Evolutionary conservation across 2,888 invertebrate species (phyloP).

Genomic region (Lasioglossum marginatum): DNA sequence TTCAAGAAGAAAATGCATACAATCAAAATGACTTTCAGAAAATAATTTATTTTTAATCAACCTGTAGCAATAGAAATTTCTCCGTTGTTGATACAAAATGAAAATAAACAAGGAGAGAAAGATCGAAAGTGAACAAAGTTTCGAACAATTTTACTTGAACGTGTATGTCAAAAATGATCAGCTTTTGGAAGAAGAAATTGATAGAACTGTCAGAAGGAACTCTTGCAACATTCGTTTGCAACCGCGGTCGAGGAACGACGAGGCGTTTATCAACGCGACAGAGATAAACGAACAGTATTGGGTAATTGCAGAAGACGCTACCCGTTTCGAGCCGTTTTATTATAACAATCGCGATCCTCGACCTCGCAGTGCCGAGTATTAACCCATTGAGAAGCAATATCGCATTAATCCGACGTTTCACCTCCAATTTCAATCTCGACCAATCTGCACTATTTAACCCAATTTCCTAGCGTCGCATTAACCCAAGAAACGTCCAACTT

Average conservation of each 20-base stretch:
- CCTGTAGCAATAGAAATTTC: too few relatives aligned
- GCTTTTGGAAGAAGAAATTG: neutral
- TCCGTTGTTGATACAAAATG: too few relatives aligned
- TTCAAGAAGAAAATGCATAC: too few relatives aligned
- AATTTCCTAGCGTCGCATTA: neutral
- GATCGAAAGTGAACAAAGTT: too few relatives aligned
- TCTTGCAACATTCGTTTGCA: too few relatives aligned
- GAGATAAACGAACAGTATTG: slow-evolving; percentile 28
- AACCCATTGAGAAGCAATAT: slow-evolving; percentile 5
- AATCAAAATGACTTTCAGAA: too few relatives aligned
- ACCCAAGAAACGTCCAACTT: neutral
- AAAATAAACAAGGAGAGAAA: too few relatives aligned
- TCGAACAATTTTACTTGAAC: too few relatives aligned
- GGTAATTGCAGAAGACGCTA: slow-evolving; percentile 11
- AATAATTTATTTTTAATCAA: too few relatives aligned
- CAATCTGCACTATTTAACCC: neutral
- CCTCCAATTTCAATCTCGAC: neutral
- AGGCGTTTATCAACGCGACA: slow-evolving; percentile 8
- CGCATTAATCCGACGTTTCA: neutral
- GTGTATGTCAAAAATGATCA: neutral
- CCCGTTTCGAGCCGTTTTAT: neutral
- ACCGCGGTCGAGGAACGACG: neutral
- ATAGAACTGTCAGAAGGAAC: neutral
- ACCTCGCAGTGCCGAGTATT: neutral
- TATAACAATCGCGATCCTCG: neutral